phyloP scores from a whole-genome alignment of 2,888 invertebrate genomes.

The Eupithecia dodoneata region DNA sequence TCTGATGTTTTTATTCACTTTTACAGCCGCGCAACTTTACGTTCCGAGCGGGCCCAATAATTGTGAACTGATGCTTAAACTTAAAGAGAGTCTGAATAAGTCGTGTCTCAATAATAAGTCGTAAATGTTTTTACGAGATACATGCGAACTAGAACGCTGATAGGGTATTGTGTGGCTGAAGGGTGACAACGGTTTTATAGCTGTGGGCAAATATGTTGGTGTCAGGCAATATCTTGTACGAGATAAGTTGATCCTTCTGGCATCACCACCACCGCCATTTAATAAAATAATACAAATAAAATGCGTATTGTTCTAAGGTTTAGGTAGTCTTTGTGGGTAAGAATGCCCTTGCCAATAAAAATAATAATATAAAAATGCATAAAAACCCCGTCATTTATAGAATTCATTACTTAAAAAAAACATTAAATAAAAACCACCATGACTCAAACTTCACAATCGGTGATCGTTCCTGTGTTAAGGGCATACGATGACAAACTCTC shows the following conservation, averaged over 20 bases:
- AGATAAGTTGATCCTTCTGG: background rate
- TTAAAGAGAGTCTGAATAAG: constrained; percentile 29
- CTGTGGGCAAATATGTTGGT: too few species aligned
- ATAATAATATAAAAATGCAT: too few species aligned
- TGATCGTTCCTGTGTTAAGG: too few species aligned
- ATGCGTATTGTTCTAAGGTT: too few species aligned
- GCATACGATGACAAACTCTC: too few species aligned
- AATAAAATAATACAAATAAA: too few species aligned
- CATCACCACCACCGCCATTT: background rate
- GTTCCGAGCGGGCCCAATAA: constrained; percentile 19
- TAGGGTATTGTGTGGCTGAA: background rate
- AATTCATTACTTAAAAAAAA: too few species aligned
- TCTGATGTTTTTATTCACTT: constrained; percentile 22
- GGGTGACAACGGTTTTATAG: constrained; percentile 3
- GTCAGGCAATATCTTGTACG: background rate
- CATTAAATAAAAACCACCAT: too few species aligned
- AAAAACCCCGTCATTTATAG: too few species aligned
- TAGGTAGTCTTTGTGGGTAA: too few species aligned
- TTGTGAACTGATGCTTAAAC: constrained; percentile 26
- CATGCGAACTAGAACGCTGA: constrained; percentile 25
- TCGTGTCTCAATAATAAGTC: constrained; percentile 26
- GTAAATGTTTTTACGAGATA: constrained; percentile 31
- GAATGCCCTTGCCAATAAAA: too few species aligned
- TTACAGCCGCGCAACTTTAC: constrained; percentile 30
- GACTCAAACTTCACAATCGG: too few species aligned